Percentiles rank a stretch among this genome's conserved stretches.
phyloP scores from a whole-genome alignment of 30 jellyfish, hydroid and myxozoan genomes.

The Hydractinia echinata region DNA sequence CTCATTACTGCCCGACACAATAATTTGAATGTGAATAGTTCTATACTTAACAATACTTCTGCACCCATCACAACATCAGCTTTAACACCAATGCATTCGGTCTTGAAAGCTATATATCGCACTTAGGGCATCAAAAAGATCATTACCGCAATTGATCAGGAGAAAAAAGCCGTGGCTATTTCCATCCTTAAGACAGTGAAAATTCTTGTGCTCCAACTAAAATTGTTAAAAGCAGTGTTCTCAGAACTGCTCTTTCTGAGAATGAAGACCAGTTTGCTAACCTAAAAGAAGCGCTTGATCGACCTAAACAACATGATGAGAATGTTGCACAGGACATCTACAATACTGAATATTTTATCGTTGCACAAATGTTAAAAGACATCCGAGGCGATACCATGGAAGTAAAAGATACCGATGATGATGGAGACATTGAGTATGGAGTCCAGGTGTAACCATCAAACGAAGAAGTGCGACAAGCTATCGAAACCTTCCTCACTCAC shows the following conservation, averaged over 20 bases:
- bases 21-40: slow-evolving; percentile 22
- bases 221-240: neutral
- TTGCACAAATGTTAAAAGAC: neutral
- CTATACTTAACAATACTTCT: slow-evolving; percentile 12
- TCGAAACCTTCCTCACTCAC: neutral
- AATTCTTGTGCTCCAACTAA: neutral
- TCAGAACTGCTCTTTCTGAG: neutral
- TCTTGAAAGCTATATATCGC: too few relatives aligned
- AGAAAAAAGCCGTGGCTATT: neutral
- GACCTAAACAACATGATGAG: neutral
- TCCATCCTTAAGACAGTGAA: neutral
- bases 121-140: neutral
- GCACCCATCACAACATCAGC: neutral
- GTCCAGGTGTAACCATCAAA: neutral
- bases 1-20: slow-evolving; percentile 21
- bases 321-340: slow-evolving; percentile 9
- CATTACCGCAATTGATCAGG: neutral
- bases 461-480: neutral
- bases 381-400: slow-evolving; percentile 1
- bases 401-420: neutral
- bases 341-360: slow-evolving; percentile 12
- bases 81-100: neutral
- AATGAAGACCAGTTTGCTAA: slow-evolving; percentile 2
- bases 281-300: neutral
- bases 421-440: neutral